Base-by-base conservation (phyloP, 2,113 vertebrate species). In the Zosterops japonicus region DNA sequence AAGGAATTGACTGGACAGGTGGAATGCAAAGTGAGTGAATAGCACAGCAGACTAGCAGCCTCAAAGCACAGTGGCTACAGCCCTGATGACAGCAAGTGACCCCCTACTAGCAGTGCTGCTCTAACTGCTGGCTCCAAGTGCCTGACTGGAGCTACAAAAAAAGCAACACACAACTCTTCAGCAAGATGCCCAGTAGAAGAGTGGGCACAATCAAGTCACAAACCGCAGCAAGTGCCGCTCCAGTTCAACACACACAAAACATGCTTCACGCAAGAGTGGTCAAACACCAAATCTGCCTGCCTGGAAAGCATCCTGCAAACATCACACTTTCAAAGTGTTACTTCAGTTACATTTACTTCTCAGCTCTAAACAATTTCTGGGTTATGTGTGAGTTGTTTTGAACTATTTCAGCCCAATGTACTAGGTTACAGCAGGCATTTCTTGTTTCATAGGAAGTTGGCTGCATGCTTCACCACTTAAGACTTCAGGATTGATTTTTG, bases 201-300 rank as follows among this genome's bases (percentile, higher is more conserved):
- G 22, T 1, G 0, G 63, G 28, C 0, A 0, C 17, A 50, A 33
- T 6, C 0, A 25, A 3, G 44, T 27, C 68, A 63, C 8, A 22
- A 49, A 31, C 12, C 1, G 2, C 50, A 83, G 68, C 17, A 31
- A 56, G 31, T 3, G 15, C 27, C 28, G 12, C 36, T 63, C 44
- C 42, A 47, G 29, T 21, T 18, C 31, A 24, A 71, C 25, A 57
- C 5, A 46, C 7, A 4, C 22, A 74, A 81, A 87, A 78, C 0
- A 0, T 42, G 50, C 23, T 80, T 72, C 67, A 42, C 14, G 76
- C 29, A 15, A 80, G 35, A 5, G 35, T 55, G 46, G 42, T 41
- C 46, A 77, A 89, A 91, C 39, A 89, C 20, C 14, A 3, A 31
- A 81, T 29, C 22, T 8, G 9, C 31, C 56, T 82, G n/a, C 56